phyloP scores from a whole-genome alignment of 2,797 vertebrate species.

The Adelosebastes latens region DNA sequence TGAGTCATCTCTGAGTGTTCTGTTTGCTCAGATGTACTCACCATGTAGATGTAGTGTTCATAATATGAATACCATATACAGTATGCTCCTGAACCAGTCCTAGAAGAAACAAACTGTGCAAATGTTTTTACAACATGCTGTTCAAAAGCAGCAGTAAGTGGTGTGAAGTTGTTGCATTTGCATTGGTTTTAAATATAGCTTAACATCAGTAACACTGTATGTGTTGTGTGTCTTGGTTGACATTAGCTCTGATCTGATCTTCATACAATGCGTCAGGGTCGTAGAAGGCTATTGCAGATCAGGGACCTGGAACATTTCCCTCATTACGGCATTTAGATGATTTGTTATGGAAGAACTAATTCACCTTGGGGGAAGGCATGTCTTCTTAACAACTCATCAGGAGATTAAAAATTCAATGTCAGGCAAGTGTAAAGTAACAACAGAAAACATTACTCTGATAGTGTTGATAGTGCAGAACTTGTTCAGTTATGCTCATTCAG shows the following conservation, averaged over 20 bases:
- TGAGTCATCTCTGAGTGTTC: background rate
- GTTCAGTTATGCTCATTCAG: background rate
- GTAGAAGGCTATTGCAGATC: background rate
- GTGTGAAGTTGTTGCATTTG: background rate
- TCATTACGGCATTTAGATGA: background rate
- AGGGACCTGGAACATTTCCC: background rate
- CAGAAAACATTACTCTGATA: background rate
- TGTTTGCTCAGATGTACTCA: background rate
- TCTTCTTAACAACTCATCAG: background rate
- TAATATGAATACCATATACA: background rate
- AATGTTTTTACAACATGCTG: background rate
- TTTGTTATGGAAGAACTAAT: background rate
- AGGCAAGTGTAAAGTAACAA: background rate
- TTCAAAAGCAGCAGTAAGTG: background rate
- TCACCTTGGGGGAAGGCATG: background rate
- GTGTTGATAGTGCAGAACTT: background rate
- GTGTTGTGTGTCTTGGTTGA: background rate
- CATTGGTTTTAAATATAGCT: background rate
- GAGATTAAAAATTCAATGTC: background rate
- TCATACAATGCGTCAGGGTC: background rate
- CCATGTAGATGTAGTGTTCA: background rate
- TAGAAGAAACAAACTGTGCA: background rate
- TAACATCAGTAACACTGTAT: background rate
- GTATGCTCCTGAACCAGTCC: background rate
- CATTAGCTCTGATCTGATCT: background rate